Conservation (phyloP, 2,888 invertebrate species). For the Ametastegia equiseti region DNA sequence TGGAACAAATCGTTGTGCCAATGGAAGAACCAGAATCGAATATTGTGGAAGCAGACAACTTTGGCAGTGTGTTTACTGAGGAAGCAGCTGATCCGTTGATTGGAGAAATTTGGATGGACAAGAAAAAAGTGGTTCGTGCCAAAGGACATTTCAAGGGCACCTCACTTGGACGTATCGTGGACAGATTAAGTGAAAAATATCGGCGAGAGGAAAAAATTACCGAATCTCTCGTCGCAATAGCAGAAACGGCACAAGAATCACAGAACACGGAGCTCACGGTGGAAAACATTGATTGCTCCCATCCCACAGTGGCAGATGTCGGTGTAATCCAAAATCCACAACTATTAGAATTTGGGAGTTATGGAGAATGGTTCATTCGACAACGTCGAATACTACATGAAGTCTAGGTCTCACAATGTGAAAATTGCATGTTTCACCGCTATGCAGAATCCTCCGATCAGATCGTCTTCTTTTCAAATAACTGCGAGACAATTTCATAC, state of each 20-base stretch:
- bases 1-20: neutral
- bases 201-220: neutral
- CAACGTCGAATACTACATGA: no score
- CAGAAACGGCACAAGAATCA: neutral
- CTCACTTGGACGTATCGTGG: neutral
- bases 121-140: neutral
- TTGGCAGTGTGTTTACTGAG: neutral
- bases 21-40: neutral
- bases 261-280: no score
- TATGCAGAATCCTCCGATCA: no score
- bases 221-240: neutral
- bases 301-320: no score
- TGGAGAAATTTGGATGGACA: neutral
- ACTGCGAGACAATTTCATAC: no score
- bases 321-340: no score
- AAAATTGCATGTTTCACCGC: no score
- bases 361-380: no score
- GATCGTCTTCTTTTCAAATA: no score
- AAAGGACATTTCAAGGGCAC: constrained; percentile 7
- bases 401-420: no score
- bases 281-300: no score
- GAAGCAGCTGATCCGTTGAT: constrained; percentile 17
- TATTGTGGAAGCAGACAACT: neutral
- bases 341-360: no score
- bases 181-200: neutral